Conservation (phyloP, 2,888 invertebrate genomes). For the Campoletis raptor region DNA sequence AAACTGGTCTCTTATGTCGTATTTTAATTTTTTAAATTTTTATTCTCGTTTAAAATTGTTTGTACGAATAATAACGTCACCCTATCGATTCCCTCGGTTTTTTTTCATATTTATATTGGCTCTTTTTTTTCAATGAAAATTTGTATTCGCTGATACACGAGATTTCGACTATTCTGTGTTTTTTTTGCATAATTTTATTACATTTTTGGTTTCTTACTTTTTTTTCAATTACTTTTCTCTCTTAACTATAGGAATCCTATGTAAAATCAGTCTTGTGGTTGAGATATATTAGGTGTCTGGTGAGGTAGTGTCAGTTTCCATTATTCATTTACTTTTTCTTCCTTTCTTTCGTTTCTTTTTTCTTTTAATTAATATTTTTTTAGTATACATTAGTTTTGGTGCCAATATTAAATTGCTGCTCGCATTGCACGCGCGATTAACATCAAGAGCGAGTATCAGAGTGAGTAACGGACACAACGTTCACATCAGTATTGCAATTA, state of each 20-base stretch:
- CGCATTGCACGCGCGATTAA: conserved; percentile 36
- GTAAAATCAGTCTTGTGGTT: conserved; percentile 85
- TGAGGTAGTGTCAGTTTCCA: conserved; percentile 83
- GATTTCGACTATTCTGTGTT: conserved; percentile 61
- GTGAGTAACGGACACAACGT: conserved; percentile 20
- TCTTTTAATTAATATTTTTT: conserved; percentile 70
- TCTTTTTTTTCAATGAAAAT: conserved; percentile 32
- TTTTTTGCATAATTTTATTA: conserved; percentile 53
- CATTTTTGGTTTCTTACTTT: conserved; percentile 66
- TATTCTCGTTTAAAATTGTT: conserved; percentile 50
- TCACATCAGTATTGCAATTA: conserved; percentile 18
- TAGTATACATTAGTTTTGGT: conserved; percentile 81
- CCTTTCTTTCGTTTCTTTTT: conserved; percentile 6
- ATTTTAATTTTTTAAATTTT: conserved; percentile 24
- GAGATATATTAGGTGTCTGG: conserved; percentile 84
- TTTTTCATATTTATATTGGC: conserved; percentile 20
- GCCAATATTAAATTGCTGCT: conserved; percentile 72
- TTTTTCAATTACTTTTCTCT: conserved; percentile 71
- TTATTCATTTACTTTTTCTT: conserved; percentile 44
- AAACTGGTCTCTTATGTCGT: conserved; percentile 72
- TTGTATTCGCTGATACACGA: conserved; percentile 47
- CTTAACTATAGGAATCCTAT: conserved; percentile 83
- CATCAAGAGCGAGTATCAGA: conserved; percentile 29
- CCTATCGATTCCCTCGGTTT: conserved; percentile 44
- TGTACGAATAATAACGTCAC: conserved; percentile 76